Evolutionary conservation across 2,797 vertebrate species (phyloP).

Genomic region (Myotis vivesi): DNA sequence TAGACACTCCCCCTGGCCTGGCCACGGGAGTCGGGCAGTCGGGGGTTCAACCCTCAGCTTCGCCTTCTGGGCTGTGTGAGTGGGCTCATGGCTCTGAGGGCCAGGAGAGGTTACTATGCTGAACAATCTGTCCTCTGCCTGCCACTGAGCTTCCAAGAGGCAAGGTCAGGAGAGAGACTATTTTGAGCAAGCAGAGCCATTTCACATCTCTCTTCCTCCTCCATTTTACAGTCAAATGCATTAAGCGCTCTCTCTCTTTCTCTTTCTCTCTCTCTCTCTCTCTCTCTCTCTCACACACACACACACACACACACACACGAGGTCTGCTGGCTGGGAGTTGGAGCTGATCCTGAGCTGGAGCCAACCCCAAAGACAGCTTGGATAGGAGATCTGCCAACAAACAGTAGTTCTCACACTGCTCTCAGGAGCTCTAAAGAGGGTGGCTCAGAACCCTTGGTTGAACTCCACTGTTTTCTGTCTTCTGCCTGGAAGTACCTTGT

Average conservation of each 20-base stretch:
- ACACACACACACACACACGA: rapidly evolving
- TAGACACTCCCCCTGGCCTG: rapidly evolving
- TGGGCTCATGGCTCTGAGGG: neutral
- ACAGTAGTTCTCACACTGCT: neutral
- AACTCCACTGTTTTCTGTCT: neutral
- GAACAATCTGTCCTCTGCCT: neutral
- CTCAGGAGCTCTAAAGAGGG: neutral
- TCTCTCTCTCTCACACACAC: rapidly evolving
- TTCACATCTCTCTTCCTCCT: neutral
- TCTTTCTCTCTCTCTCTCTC: too few relatives aligned
- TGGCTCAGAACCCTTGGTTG: neutral
- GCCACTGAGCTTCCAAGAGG: neutral
- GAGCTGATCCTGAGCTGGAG: neutral
- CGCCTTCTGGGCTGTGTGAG: neutral
- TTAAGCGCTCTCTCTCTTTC: neutral
- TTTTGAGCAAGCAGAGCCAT: neutral
- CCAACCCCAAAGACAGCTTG: neutral
- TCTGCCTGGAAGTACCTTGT: neutral
- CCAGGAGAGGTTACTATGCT: neutral
- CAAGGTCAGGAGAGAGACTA: neutral
- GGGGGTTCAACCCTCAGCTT: neutral
- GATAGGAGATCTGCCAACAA: neutral
- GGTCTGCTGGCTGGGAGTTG: neutral
- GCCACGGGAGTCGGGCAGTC: rapidly evolving
- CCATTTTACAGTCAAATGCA: neutral